Evolutionary conservation across 2,113 vertebrate species (phyloP).

Genomic region (Corythoichthys haematopterus): DNA sequence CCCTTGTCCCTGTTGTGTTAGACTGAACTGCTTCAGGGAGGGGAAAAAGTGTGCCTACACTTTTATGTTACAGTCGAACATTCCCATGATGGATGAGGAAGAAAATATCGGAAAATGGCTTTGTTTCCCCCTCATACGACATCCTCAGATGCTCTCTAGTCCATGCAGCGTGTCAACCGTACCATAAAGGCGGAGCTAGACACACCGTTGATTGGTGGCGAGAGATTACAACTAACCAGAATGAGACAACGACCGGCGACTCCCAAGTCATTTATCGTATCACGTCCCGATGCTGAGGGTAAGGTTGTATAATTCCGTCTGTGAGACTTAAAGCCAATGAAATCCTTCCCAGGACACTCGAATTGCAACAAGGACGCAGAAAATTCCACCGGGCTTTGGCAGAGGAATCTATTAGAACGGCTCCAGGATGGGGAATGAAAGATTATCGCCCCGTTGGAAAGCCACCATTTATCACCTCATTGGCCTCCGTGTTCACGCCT

Average conservation of each 20-base stretch:
- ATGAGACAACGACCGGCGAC: neutral
- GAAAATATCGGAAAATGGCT: conserved; percentile 11
- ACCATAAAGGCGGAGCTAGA: neutral
- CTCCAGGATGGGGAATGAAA: conserved; percentile 15
- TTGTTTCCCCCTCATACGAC: neutral
- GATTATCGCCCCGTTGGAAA: conserved; percentile 27
- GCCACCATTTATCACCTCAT: conserved; percentile 50
- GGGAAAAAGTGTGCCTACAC: conserved; percentile 19
- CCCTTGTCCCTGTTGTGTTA: neutral
- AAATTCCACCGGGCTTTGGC: conserved; percentile 6
- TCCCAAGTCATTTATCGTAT: neutral
- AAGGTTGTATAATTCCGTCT: conserved; percentile 7
- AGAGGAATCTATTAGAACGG: conserved; percentile 22
- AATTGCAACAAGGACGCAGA: neutral
- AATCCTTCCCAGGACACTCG: conserved; percentile 1
- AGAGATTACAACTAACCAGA: neutral
- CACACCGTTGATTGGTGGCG: neutral
- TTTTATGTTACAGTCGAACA: conserved; percentile 25
- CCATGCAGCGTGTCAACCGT: neutral
- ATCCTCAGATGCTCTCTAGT: neutral
- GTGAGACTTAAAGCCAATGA: conserved; percentile 14
- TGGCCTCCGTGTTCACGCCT: conserved; percentile 35
- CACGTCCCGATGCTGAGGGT: neutral
- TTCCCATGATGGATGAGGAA: conserved; percentile 18
- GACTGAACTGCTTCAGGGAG: conserved; percentile 12